Percentiles rank a stretch among this genome's conserved stretches.
These are phyloP conservation scores for Anthonomus grandis DNA, from an alignment of 1,140 invertebrate genomes.

Conservation along the genomic window DNA sequence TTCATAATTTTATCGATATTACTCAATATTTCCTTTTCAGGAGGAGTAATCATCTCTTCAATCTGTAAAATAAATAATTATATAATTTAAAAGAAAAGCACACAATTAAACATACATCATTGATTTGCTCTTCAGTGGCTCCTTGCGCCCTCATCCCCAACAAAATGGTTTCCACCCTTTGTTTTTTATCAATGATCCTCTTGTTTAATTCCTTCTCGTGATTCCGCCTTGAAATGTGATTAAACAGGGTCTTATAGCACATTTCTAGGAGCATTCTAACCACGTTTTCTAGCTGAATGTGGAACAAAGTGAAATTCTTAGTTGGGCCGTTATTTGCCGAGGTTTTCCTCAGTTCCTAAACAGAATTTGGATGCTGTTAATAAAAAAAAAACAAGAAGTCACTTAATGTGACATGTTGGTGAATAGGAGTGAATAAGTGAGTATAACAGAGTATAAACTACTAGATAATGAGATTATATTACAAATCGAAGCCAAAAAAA, in stretches of 20 bases:
- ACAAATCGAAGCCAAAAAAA: too few relatives aligned
- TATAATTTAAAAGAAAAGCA: not conserved
- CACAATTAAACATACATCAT: conserved; percentile 59
- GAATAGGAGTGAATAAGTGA: too few relatives aligned
- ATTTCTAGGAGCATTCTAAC: conserved; percentile 70
- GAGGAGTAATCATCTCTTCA: conserved; percentile 73
- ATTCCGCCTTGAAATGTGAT: conserved; percentile 61
- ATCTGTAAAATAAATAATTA: conserved; percentile 54
- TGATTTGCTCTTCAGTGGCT: conserved; percentile 69
- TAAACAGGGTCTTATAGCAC: conserved; percentile 74
- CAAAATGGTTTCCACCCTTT: conserved; percentile 75
- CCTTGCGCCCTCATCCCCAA: conserved; percentile 71
- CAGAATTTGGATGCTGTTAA: not conserved
- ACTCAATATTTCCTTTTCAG: conserved; percentile 65
- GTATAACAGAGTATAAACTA: too few relatives aligned
- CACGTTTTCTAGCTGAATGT: conserved; percentile 68
- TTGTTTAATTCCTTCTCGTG: conserved; percentile 63
- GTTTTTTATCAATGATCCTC: conserved; percentile 80
- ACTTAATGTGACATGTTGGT: too few relatives aligned
- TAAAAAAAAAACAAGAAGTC: too few relatives aligned
- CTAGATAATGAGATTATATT: too few relatives aligned
- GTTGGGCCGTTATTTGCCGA: conserved; percentile 54
- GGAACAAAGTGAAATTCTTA: conserved; percentile 73
- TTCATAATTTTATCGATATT: conserved; percentile 64
- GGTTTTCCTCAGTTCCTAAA: conserved; percentile 59